Evolutionary conservation across 2,888 invertebrate genomes (phyloP), one percentile per base, ranked within the genome.

Genomic region (Lampropteryx suffumata): DNA sequence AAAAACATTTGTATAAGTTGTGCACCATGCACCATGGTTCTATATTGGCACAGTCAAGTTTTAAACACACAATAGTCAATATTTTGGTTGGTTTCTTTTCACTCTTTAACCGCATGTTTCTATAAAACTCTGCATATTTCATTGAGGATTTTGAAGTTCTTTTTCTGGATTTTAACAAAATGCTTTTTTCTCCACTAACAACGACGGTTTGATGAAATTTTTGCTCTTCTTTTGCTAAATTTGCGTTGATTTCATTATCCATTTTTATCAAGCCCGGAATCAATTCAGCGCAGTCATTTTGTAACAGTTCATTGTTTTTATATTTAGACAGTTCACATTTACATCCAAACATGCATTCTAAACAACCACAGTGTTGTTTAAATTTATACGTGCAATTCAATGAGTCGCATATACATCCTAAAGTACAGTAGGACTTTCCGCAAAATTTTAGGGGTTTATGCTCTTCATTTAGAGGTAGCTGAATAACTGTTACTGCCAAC

Each of bases 171-270:
- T 93, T 93, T 21, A 94, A 85, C 6, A 94, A 76, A 61, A 94
- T 91, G 39, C 93, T 93, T 75, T 93, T 92, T 64, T 94, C 91
- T 17, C 92, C 92, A 7, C 93, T 92, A 32, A 93, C 79, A 45
- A 95, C 92, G 14, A 95, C 91, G 3, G 95, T 95, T 64, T 94
- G 94, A 10, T 93, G 94, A 76, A 95, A 95, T 67, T 94, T 94
- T 72, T 93, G 91, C 73, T 95, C 94, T 66, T 93, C 93, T 73
- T 92, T 93, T 0, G 94, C 92, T 53, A 95, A 79, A 49, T 92
- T 91, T 33, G 74, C 81, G 64, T 91, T 91, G 0, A 87, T 86
- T 68, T 90, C 82, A 60, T 86, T 84, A 56, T 92, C 87, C 42
- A 92, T 67, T 61, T 82, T 81, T 26, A 84, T 57, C 40, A 91